Evolutionary conservation across 1,140 invertebrate genomes (phyloP), one percentile per base, ranked within the genome.

Genomic region (Drusus annulatus): DNA sequence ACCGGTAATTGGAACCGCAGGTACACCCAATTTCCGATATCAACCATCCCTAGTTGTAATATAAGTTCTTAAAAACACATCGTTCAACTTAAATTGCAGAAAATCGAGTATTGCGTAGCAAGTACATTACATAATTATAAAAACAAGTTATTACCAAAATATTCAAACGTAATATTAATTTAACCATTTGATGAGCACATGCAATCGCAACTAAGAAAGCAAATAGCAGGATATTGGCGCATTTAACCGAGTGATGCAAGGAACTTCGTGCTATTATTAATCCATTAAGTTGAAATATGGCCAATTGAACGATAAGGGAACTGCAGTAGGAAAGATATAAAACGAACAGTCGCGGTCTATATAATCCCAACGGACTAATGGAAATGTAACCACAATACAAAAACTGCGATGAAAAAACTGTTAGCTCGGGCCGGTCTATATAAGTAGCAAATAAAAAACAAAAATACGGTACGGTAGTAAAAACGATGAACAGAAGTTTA

Each of bases 211-310:
- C 0, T 1, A 45, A 45, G 36, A 23, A 21, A 17, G 56, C 56
- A 60, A 13, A 60, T 19, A 60, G 2, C 19, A 17, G n/a, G 19
- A 60, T 7, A 60, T 17, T 7, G 56, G 16, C 17, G 13, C 23
- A 17, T 60, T 60, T 21, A 60, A 60, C 19, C 56, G 7, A 60
- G 23, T 60, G 56, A 45, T 45, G 36, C 36, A 45, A 45, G 36
- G 36, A 21, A 60, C 17, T 60, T 60, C 17, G 23, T 60, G 56
- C 56, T 21, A 60, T 60, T 60, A 60, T 60, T 60, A 19, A 60
- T 60, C 56, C 56, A 60, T 60, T 60, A 21, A 21, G 56, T 15
- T 60, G 56, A 60, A 60, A 60, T 60, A 60, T 60, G 16, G n/a
- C 56, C 56, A n/a, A 60, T 60, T 17, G 56, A 23, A 60, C 13